These are phyloP conservation scores for Drosophila lacicola DNA, from an alignment of 2,888 invertebrate genomes.

Conservation along the genomic window DNA sequence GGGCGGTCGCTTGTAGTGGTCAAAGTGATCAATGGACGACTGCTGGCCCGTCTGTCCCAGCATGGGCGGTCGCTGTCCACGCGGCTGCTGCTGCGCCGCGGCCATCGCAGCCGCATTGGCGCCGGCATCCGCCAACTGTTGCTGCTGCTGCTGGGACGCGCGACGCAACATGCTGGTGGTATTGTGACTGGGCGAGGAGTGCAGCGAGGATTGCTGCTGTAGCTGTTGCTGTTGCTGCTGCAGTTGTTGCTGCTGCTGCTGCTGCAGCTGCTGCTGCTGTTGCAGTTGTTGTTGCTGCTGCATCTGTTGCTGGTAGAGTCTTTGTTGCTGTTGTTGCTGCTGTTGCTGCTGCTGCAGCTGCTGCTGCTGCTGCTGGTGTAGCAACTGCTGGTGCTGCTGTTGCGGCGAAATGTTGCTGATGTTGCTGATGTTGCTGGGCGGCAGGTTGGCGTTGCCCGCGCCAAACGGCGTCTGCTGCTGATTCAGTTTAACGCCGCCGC, in stretches of 20 bases:
- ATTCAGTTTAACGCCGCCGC: slow-evolving; percentile 37
- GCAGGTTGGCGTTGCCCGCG: slow-evolving; percentile 60
- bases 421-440: slow-evolving; percentile 39
- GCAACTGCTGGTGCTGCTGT: slow-evolving; percentile 64
- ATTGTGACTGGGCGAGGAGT: slow-evolving; percentile 71
- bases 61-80: slow-evolving; percentile 87
- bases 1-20: slow-evolving; percentile 96
- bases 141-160: slow-evolving; percentile 75
- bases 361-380: slow-evolving; percentile 66
- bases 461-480: slow-evolving; percentile 49
- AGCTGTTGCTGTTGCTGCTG: slow-evolving; percentile 59
- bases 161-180: slow-evolving; percentile 71
- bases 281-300: slow-evolving; percentile 43
- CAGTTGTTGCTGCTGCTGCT: slow-evolving; percentile 65
- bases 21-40: slow-evolving; percentile 95
- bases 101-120: slow-evolving; percentile 72
- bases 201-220: slow-evolving; percentile 68
- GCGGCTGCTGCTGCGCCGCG: slow-evolving; percentile 76
- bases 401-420: slow-evolving; percentile 66
- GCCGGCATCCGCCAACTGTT: slow-evolving; percentile 85
- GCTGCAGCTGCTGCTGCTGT: slow-evolving; percentile 26
- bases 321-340: slow-evolving; percentile 60
- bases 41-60: slow-evolving; percentile 85
- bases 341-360: slow-evolving; percentile 69
- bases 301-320: slow-evolving; percentile 36